Percentiles rank a stretch among this genome's conserved stretches.
Evolutionary conservation across 1,140 invertebrate species (phyloP).

Genomic region (Theocolax elegans): DNA sequence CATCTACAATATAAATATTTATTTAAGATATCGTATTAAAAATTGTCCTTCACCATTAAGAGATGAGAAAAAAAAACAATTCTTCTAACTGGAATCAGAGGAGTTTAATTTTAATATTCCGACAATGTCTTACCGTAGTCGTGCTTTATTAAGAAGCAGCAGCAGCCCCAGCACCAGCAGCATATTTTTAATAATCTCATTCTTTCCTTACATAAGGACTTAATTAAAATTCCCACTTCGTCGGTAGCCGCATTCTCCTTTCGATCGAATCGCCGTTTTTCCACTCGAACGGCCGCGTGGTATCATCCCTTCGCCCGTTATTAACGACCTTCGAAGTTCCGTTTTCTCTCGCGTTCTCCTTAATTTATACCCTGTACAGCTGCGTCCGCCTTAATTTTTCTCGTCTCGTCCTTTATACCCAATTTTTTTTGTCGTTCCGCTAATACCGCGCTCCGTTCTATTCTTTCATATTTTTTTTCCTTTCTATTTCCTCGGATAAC

Average conservation of each 20-base stretch:
- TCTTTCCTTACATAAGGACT: neutral
- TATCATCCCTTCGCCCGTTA: slow-evolving; percentile 1
- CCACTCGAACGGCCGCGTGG: neutral
- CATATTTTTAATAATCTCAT: slow-evolving; percentile 27
- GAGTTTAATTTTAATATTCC: slow-evolving; percentile 17
- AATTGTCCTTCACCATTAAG: too few relatives aligned
- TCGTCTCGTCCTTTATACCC: too few relatives aligned
- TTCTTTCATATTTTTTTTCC: too few relatives aligned
- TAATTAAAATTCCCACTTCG: slow-evolving; percentile 23
- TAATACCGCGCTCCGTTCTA: too few relatives aligned
- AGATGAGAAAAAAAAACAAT: too few relatives aligned
- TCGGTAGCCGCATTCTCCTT: slow-evolving; percentile 5
- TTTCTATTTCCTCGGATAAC: too few relatives aligned
- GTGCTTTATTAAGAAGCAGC: neutral
- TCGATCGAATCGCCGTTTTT: neutral
- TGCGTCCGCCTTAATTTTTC: too few relatives aligned
- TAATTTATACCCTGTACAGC: slow-evolving; percentile 13
- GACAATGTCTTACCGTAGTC: neutral
- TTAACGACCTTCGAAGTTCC: slow-evolving; percentile 19
- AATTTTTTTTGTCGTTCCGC: too few relatives aligned
- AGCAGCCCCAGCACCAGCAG: too few relatives aligned
- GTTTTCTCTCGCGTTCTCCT: neutral
- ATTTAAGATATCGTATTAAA: too few relatives aligned
- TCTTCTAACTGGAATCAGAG: neutral
- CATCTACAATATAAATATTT: too few relatives aligned